Conservation (phyloP, 2,888 invertebrate genomes). For the Malthinus seriepunctatus region DNA sequence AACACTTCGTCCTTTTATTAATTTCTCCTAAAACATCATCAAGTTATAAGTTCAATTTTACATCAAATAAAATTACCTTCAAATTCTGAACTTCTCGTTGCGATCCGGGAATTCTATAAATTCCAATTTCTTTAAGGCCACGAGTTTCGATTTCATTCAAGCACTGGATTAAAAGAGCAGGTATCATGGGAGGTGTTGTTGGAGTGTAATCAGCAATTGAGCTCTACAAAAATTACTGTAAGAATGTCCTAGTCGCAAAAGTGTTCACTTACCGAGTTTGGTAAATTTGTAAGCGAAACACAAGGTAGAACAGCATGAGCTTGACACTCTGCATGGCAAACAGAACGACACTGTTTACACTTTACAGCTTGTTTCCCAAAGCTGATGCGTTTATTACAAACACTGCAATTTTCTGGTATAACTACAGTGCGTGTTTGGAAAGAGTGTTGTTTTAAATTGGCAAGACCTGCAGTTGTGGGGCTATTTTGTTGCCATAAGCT, state of each 20-base stretch:
- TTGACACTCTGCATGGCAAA: constrained; percentile 85
- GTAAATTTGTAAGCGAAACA: constrained; percentile 74
- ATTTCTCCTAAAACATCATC: constrained; percentile 66
- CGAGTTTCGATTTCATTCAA: constrained; percentile 91
- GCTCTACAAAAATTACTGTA: constrained; percentile 58
- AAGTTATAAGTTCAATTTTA: constrained; percentile 1
- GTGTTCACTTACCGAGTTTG: constrained; percentile 56
- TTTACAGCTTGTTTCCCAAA: constrained; percentile 84
- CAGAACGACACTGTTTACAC: constrained; percentile 83
- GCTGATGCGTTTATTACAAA: constrained; percentile 79
- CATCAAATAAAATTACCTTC: constrained; percentile 57
- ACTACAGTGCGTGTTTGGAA: constrained; percentile 79
- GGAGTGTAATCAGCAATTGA: constrained; percentile 88
- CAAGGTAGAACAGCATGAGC: constrained; percentile 84
- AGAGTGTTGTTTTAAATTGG: constrained; percentile 57
- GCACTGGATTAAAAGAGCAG: constrained; percentile 91
- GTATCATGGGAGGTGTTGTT: constrained; percentile 86
- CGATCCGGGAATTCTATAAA: constrained; percentile 91
- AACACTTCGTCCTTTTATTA: constrained; percentile 81
- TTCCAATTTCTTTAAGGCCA: constrained; percentile 83
- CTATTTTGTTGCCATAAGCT: constrained; percentile 36
- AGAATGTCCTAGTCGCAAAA: not conserved
- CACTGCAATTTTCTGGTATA: constrained; percentile 77
- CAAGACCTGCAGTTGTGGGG: constrained; percentile 7
- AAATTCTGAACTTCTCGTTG: constrained; percentile 85